These are phyloP conservation scores for Petrocephalus sullivani DNA, from an alignment of 2,797 vertebrate species.

Conservation along the genomic window DNA sequence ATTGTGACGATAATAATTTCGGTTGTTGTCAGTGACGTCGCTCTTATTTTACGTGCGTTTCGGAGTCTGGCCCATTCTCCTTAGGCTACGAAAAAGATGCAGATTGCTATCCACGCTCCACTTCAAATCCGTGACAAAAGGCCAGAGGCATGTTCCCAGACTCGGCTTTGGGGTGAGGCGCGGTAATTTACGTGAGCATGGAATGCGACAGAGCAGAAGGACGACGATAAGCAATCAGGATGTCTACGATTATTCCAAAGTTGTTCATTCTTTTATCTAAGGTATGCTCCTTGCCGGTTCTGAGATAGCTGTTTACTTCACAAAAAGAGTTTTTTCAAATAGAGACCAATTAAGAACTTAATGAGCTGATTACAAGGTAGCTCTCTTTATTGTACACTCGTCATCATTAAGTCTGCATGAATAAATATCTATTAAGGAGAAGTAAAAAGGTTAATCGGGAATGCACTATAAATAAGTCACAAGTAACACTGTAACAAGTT, in stretches of 20 bases:
- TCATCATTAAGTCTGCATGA: neutral
- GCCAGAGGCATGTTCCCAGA: neutral
- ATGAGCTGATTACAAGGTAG: constrained; percentile 2
- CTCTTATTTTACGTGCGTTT: constrained; percentile 4
- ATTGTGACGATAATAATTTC: constrained; percentile 19
- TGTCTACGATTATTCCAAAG: neutral
- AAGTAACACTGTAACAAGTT: neutral
- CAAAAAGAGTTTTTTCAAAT: neutral
- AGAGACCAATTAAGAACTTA: neutral
- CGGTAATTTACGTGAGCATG: neutral
- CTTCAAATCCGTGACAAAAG: neutral
- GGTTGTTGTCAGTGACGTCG: constrained; percentile 11
- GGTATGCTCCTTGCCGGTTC: neutral
- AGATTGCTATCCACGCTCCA: neutral
- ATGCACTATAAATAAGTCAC: neutral
- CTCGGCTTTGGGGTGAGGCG: neutral
- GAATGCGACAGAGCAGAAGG: neutral
- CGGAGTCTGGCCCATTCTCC: neutral
- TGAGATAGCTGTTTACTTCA: neutral
- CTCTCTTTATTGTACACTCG: neutral
- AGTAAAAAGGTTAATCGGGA: neutral
- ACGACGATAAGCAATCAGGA: neutral
- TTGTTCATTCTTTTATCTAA: neutral
- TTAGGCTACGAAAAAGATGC: neutral
- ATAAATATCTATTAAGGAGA: neutral